Conservation (phyloP, 2,888 invertebrate species). For the Trilocha varians region DNA sequence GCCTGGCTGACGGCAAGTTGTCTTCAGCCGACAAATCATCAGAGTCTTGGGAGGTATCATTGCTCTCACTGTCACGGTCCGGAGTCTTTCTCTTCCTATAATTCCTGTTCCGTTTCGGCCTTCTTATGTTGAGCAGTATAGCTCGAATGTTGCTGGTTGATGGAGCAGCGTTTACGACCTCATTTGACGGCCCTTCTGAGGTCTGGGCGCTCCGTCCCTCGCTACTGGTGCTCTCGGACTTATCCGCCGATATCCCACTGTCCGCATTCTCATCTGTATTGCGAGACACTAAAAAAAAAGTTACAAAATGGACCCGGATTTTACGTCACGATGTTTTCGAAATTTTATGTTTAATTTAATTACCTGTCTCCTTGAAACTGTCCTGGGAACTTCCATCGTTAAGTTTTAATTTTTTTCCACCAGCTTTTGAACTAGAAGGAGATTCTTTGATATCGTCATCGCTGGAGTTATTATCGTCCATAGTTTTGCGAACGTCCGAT, state of each 20-base stretch:
- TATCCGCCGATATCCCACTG: constrained; percentile 61
- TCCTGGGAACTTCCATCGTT: constrained; percentile 65
- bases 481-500: constrained; percentile 26
- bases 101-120: constrained; percentile 40
- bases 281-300: constrained; percentile 28
- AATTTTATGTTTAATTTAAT: constrained; percentile 12
- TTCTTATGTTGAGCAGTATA: constrained; percentile 47
- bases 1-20: constrained; percentile 19
- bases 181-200: constrained; percentile 42
- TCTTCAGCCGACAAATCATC: constrained; percentile 52
- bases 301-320: constrained; percentile 31
- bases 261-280: constrained; percentile 57
- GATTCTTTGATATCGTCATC: constrained; percentile 57
- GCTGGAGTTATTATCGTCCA: constrained; percentile 59
- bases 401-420: constrained; percentile 58
- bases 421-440: constrained; percentile 37
- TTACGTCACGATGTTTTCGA: constrained; percentile 28
- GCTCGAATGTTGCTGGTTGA: constrained; percentile 50
- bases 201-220: constrained; percentile 39
- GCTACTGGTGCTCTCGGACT: constrained; percentile 62
- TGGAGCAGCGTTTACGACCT: constrained; percentile 46
- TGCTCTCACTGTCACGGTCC: constrained; percentile 48
- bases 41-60: constrained; percentile 51
- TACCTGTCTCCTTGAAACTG: constrained; percentile 49
- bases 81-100: constrained; percentile 60